Evolutionary conservation across 35 echinoderm and acorn worm genomes (phyloP).

Genomic region (Stichopus chloronotus): DNA sequence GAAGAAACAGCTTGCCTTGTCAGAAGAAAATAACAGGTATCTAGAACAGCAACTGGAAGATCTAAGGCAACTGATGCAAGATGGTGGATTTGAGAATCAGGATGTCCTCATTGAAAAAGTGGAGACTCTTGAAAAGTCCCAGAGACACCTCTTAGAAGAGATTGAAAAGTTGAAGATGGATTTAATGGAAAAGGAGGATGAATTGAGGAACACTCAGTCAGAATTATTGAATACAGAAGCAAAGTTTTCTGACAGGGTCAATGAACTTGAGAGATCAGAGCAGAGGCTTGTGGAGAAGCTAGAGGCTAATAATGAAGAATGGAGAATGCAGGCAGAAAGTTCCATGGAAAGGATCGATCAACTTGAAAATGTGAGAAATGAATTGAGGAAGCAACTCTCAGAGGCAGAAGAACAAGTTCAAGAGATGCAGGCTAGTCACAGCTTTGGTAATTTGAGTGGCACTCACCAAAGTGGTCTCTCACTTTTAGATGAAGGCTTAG

Average conservation of each 20-base stretch:
- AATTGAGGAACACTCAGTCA: slow-evolving; percentile 40
- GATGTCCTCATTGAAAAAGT: slow-evolving; percentile 68
- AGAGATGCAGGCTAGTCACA: slow-evolving; percentile 69
- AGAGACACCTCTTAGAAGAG: slow-evolving; percentile 58
- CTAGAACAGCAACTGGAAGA: slow-evolving; percentile 58
- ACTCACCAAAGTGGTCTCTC: slow-evolving; percentile 67
- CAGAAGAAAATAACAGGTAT: slow-evolving; percentile 53
- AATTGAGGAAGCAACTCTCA: slow-evolving; percentile 67
- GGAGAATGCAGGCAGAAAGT: slow-evolving; percentile 63
- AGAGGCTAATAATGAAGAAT: slow-evolving; percentile 54
- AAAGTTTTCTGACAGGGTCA: slow-evolving; percentile 54
- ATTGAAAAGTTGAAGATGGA: slow-evolving; percentile 48
- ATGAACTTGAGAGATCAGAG: slow-evolving; percentile 69
- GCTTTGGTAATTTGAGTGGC: slow-evolving; percentile 62
- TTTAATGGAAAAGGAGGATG: slow-evolving; percentile 49
- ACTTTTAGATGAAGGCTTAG: slow-evolving; percentile 75
- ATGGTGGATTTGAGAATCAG: slow-evolving; percentile 81
- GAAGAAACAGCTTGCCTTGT: slow-evolving; percentile 30
- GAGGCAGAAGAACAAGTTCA: slow-evolving; percentile 69
- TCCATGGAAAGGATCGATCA: slow-evolving; percentile 63
- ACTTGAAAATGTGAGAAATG: slow-evolving; percentile 59
- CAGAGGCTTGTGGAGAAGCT: slow-evolving; percentile 69
- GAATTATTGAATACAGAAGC: slow-evolving; percentile 60
- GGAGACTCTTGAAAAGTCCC: slow-evolving; percentile 66
- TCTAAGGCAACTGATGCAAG: slow-evolving; percentile 71